phyloP scores from a whole-genome alignment of 2,888 invertebrate genomes.

The Mesopsocus fuscifrons region DNA sequence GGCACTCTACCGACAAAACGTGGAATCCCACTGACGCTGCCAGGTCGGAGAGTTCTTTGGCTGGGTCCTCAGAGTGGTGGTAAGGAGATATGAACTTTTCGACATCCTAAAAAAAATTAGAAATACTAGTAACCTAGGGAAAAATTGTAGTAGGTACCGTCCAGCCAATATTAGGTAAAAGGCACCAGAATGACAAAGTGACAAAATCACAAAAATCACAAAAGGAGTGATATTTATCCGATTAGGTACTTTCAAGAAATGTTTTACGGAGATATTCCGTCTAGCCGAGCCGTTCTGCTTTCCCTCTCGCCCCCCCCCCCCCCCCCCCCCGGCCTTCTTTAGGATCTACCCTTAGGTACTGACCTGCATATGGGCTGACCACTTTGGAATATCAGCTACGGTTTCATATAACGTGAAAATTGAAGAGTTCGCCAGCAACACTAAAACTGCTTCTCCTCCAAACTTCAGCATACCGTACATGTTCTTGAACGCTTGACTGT shows the following conservation, averaged over 20 bases:
- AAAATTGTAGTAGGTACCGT: no score
- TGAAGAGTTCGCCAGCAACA: slow-evolving; percentile 47
- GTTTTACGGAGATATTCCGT: no score
- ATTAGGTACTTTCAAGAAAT: no score
- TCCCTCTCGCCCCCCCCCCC: no score
- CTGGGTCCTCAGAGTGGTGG: slow-evolving; percentile 38
- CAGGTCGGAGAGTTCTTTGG: slow-evolving; percentile 31
- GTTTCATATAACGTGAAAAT: slow-evolving; percentile 46
- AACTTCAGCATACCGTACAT: slow-evolving; percentile 43
- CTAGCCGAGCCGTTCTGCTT: no score
- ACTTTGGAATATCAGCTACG: slow-evolving; percentile 35
- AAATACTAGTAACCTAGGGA: no score
- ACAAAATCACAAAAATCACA: no score
- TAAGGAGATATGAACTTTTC: slow-evolving; percentile 45
- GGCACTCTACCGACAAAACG: slow-evolving; percentile 34
- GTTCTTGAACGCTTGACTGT: slow-evolving; percentile 39
- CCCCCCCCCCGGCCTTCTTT: no score
- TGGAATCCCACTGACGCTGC: slow-evolving; percentile 38
- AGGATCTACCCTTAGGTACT: no score
- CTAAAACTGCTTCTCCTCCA: slow-evolving; percentile 46
- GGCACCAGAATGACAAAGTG: no score
- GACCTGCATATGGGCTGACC: slow-evolving; percentile 19
- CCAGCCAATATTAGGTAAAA: no score
- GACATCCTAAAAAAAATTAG: slow-evolving; percentile 31
- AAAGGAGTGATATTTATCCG: no score